Evolutionary conservation across 2,797 vertebrate genomes (phyloP), one percentile per base, ranked within the genome.

Genomic region (Hippopotamyrus pictus): DNA sequence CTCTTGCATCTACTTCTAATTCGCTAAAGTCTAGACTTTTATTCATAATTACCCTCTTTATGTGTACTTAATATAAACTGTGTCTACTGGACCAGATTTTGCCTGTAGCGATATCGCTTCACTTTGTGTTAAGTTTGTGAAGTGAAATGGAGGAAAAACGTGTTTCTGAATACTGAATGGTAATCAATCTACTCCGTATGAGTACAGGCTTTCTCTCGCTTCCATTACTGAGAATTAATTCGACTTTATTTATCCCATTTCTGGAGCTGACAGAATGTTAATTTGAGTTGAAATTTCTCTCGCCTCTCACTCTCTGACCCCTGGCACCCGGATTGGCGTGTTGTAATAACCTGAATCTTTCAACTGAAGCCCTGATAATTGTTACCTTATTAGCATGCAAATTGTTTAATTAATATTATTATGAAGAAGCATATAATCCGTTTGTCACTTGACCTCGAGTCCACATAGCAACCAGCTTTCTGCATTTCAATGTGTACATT

Each of bases 381-480:
- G 98, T 99, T 99, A 99, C 98, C 98, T 98, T 98, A 99, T 99
- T 99, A 99, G 98, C 98, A 99, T 99, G 98, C 98, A 99, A 99
- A 99, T 99, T 98, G 98, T 99, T 99, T 99, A 99, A 99, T 99
- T 99, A 99, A 99, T 99, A 99, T 99, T 99, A 99, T 99, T 99
- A 99, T 99, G 98, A 98, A 97, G 97, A 97, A 98, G 98, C 97
- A 98, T 97, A 98, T 98, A 98, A 99, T 98, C 98, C 98, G 97
- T 97, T 98, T 98, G 97, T 99, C 98, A 99, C 98, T 99, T 99
- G 98, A 99, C 98, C 98, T 97, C 97, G 92, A 97, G 97, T 96
- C 97, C 97, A 96, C 97, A 97, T 96, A 96, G 97, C 96, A 96
- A 96, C 95, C 94, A 89, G 89, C 96, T 96, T 95, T 95, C 95